Evolutionary conservation across 1,140 invertebrate genomes (phyloP), one percentile per base, ranked within the genome.

Genomic region (Drosophila malerkotliana): DNA sequence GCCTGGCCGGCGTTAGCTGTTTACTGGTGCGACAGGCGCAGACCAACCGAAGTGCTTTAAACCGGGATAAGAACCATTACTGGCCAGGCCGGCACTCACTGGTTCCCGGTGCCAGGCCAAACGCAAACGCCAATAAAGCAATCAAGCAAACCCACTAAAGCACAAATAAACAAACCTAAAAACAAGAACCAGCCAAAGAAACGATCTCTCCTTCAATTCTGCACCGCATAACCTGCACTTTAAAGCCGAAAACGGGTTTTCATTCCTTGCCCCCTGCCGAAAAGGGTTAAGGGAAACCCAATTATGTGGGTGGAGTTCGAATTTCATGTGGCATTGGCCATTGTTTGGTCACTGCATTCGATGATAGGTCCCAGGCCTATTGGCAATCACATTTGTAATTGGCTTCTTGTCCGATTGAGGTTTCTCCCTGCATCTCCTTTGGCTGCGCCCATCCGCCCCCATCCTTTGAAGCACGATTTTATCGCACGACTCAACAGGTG

Each of bases 41-140:
- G 82, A 88, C 82, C 82, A 87, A 87, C 82, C 82, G 78, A 87
- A 87, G 66, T 87, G 82, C 82, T 87, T 87, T 87, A 87, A 87
- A 87, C 75, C 81, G 77, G 59, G 74, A 85, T 76, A 87, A 82
- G 52, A 53, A 72, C 72, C 73, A 76, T 77, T 76, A 76, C 82
- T 77, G 78, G 81, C 69, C 66, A 69, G 55, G 67, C 77, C 63
- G 5, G 2, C 14, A 14, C 14, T 18, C 8, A 6, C 41, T 15
- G 14, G 39, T n/a, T 37, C 26, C 26, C 26, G 26, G 26, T 28
- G 0, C 34, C 34, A 10, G 37, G 34, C 80, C 80, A 57, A 61
- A 68, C 10, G 34, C 34, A 37, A 37, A 37, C 34, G 34, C 34
- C 34, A 37, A 37, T 37, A 37, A 37, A 37, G 34, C 34, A 37